These are phyloP conservation scores for Trochalopteron elliotii DNA, from an alignment of 2,113 vertebrate genomes.

Conservation along the genomic window DNA sequence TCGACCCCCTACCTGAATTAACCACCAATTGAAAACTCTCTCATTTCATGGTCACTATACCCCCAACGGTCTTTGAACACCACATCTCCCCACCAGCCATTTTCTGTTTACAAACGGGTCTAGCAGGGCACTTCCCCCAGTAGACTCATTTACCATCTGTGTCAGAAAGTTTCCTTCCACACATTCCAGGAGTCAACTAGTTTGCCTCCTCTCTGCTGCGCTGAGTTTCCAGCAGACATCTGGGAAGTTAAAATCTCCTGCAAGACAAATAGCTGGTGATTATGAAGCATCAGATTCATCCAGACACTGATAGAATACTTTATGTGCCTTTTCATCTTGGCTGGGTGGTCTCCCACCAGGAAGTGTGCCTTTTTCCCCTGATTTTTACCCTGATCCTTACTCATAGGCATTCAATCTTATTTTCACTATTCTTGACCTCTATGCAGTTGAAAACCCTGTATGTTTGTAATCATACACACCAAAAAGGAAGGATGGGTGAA, in stretches of 20 bases:
- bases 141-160: background rate
- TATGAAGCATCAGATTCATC: background rate
- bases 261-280: background rate
- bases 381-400: background rate
- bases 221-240: background rate
- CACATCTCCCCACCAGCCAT: background rate
- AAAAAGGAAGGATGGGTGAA: background rate
- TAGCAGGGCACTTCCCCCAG: background rate
- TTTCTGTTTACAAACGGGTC: background rate
- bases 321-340: background rate
- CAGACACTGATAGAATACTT: background rate
- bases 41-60: background rate
- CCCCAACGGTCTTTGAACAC: background rate
- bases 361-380: background rate
- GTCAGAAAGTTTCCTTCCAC: background rate
- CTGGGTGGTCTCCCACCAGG: background rate
- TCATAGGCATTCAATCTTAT: background rate
- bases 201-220: background rate
- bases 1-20: background rate
- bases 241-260: background rate
- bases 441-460: rapidly evolving
- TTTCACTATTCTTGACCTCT: background rate
- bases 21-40: background rate
- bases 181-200: background rate
- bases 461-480: background rate